These are phyloP conservation scores for Steinernema scapterisci DNA, from an alignment of 2,888 invertebrate genomes.

Conservation along the genomic window DNA sequence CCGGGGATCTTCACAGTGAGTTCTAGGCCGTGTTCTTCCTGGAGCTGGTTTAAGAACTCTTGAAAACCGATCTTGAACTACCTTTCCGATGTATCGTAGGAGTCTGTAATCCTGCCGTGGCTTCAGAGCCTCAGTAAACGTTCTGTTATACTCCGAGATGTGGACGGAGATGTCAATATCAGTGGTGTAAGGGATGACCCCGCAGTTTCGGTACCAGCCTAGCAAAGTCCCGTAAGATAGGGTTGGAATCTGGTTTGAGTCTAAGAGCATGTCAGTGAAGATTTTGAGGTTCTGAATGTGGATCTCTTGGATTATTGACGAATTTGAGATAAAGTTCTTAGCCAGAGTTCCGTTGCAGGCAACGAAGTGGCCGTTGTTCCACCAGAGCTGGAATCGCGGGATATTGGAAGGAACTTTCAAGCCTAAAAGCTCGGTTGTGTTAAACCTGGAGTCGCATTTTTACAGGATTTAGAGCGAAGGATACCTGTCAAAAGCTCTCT, in stretches of 20 bases:
- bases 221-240: not conserved
- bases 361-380: conserved; percentile 6
- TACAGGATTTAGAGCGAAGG: not conserved
- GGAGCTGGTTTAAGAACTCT: not conserved
- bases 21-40: conserved; percentile 19
- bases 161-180: conserved; percentile 10
- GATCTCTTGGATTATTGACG: not conserved
- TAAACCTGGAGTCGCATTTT: not conserved
- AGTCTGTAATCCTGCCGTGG: not conserved
- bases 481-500: conserved; percentile 22
- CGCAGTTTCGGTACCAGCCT: conserved; percentile 19
- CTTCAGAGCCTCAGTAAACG: not conserved
- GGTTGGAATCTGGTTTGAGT: not conserved
- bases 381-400: conserved; percentile 1
- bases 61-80: not conserved
- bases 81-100: not conserved
- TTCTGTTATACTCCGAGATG: not conserved
- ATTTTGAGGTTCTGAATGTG: not conserved
- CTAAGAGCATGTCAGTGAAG: not conserved
- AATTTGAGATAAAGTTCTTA: not conserved
- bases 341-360: conserved; percentile 10
- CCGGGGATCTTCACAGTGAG: not conserved
- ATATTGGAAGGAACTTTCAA: not conserved
- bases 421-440: not conserved
- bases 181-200: conserved; percentile 18